Base-by-base conservation (phyloP, 2,888 invertebrate species). In the Proisotoma minuta region DNA sequence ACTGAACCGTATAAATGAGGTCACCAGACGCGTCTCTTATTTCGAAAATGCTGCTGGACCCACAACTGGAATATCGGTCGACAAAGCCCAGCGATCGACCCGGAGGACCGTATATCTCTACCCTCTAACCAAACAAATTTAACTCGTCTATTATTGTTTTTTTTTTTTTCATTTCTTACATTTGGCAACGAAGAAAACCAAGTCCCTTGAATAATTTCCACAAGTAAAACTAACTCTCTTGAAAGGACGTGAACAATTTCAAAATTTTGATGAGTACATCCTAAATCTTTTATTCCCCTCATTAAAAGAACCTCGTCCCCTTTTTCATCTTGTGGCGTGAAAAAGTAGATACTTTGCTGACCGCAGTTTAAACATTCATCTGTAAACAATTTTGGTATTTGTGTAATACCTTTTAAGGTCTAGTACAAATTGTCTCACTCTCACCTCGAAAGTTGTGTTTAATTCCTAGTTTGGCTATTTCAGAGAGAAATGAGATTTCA, bases 131-230 rank as follows among this genome's bases (percentile, higher is more conserved):
- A 49, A 4, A 23, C 23, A 5, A 34, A 34, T 10, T 34, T 34
- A 34, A 15, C 8, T 10, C 15, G 15, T 10, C 15, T 34, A 34
- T 34, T 15, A 34, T 34, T 10, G 15, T 10, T 34, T 15, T 34
- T 34, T 34, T 47, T 47, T 47, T 20, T n/a, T n/a, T 10, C 20
- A 47, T 47, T 47, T 47, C 49, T 49, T 24, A 49, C 49, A 49
- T 23, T 49, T 5, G 49, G 49, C 18, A 49, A 3, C 2, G 22
- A 10, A 34, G 8, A 5, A 3, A 24, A 49, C 8, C 49, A 49
- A 20, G 20, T 23, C 24, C 49, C 49, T 22, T 23, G 22, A 23
- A 23, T 15, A 49, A 49, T 22, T 15, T 49, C 49, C 3, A 49
- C 23, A 20, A 49, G 49, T 4, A 49, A 22, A 23, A 49, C 49